A percentile compares a stretch with the other conserved stretches of the same genome.
Conservation (phyloP, 2,888 invertebrate species). For the Lomographa bimaculata region DNA sequence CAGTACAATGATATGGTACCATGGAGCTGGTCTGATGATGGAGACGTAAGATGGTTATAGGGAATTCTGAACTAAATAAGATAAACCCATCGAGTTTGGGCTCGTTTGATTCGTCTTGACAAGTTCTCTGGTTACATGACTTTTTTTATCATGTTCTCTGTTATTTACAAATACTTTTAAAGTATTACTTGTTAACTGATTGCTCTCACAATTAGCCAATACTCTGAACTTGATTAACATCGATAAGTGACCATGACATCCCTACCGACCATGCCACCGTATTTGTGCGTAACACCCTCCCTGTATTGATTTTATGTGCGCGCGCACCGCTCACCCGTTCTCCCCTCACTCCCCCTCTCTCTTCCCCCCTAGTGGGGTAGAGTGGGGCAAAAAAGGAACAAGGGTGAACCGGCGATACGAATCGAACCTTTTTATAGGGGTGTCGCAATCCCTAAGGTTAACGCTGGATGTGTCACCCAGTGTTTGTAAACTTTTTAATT, state of each 20-base stretch:
- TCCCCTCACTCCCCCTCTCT: slow-evolving; percentile 37
- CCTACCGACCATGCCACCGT: slow-evolving; percentile 57
- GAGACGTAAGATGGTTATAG: no score
- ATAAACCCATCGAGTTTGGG: no score
- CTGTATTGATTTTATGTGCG: slow-evolving; percentile 80
- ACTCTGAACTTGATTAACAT: slow-evolving; percentile 42
- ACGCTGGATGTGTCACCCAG: slow-evolving; percentile 60
- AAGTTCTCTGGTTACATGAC: no score
- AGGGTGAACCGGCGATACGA: slow-evolving; percentile 72
- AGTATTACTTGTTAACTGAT: no score
- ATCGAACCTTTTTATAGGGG: slow-evolving; percentile 78
- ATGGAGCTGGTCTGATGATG: no score
- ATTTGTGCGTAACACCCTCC: slow-evolving; percentile 74
- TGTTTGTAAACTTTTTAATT: slow-evolving; percentile 44
- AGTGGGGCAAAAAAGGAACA: slow-evolving; percentile 62
- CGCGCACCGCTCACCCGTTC: slow-evolving; percentile 60
- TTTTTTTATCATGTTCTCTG: slow-evolving; percentile 31
- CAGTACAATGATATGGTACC: no score
- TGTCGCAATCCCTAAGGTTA: slow-evolving; percentile 73
- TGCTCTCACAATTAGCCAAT: slow-evolving; percentile 5
- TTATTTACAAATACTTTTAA: no score
- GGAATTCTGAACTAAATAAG: no score
- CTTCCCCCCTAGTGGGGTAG: slow-evolving; percentile 35
- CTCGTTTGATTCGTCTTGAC: no score
- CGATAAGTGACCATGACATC: slow-evolving; percentile 71